These are phyloP conservation scores for Etheostoma spectabile DNA, from an alignment of 2,113 vertebrate genomes.

Conservation along the genomic window DNA sequence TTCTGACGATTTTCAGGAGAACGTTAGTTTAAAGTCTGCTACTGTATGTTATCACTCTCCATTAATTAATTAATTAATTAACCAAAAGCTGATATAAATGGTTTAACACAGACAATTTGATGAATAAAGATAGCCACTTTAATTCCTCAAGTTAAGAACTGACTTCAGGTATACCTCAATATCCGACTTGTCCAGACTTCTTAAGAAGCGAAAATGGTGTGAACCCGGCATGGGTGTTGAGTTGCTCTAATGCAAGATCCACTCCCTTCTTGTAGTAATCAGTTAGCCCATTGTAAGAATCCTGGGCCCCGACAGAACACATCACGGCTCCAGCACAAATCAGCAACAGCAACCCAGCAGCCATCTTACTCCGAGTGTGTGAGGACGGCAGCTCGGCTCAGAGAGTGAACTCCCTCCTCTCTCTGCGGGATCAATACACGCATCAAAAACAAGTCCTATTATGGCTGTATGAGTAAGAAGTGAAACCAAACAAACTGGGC, in stretches of 20 bases:
- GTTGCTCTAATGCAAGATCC: slow-evolving; percentile 66
- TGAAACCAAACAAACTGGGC: neutral
- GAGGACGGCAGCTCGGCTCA: slow-evolving; percentile 14
- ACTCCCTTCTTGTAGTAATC: slow-evolving; percentile 68
- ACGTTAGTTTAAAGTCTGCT: neutral
- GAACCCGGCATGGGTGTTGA: slow-evolving; percentile 55
- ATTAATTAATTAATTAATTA: neutral
- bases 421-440: slow-evolving; percentile 8
- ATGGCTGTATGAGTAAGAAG: slow-evolving; percentile 10
- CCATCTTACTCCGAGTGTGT: slow-evolving; percentile 66
- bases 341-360: slow-evolving; percentile 62
- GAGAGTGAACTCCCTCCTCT: slow-evolving; percentile 41
- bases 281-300: slow-evolving; percentile 43
- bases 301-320: slow-evolving; percentile 44
- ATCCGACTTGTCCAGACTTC: slow-evolving; percentile 53
- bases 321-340: slow-evolving; percentile 60
- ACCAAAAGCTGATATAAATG: neutral
- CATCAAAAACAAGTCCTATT: slow-evolving; percentile 67
- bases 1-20: neutral
- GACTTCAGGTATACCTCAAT: slow-evolving; percentile 64
- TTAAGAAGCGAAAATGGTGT: slow-evolving; percentile 80
- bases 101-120: neutral
- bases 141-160: neutral
- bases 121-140: neutral
- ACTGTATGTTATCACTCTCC: neutral